Evolutionary conservation across 2,888 invertebrate species (phyloP).

Genomic region (Orthosia incerta): DNA sequence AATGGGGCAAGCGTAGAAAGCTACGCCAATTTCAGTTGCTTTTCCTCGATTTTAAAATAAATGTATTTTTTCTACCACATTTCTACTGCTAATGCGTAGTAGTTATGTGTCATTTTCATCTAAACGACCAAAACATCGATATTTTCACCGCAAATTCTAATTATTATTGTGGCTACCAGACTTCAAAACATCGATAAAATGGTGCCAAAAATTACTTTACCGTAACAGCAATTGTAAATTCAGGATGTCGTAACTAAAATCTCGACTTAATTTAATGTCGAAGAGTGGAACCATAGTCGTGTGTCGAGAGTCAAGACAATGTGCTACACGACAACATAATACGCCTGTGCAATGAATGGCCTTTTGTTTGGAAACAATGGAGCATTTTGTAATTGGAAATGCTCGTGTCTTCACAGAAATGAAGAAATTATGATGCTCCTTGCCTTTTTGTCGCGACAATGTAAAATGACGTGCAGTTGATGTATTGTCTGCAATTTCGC

Average conservation of each 20-base stretch:
- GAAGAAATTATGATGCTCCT: slow-evolving; percentile 53
- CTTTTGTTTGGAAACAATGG: slow-evolving; percentile 78
- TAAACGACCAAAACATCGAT: not conserved
- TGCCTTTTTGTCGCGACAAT: slow-evolving; percentile 36
- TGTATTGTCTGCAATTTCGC: slow-evolving; percentile 31
- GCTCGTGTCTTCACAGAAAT: slow-evolving; percentile 55
- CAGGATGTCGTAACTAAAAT: slow-evolving; percentile 49
- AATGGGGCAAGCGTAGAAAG: slow-evolving; percentile 18
- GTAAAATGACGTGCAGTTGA: slow-evolving; percentile 35
- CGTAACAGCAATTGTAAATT: slow-evolving; percentile 28
- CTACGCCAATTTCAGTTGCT: slow-evolving; percentile 1
- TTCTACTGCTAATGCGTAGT: not conserved
- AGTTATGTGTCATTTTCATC: not conserved
- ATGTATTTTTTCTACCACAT: not conserved
- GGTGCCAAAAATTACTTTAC: not conserved
- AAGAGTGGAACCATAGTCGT: slow-evolving; percentile 62
- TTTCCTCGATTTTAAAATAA: not conserved
- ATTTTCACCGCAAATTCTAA: not conserved
- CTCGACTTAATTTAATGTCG: slow-evolving; percentile 47
- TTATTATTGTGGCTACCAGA: slow-evolving; percentile 3
- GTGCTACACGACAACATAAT: slow-evolving; percentile 55
- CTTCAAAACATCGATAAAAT: slow-evolving; percentile 16
- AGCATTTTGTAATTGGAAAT: slow-evolving; percentile 63
- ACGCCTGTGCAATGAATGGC: slow-evolving; percentile 64
- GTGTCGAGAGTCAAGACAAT: slow-evolving; percentile 57